Evolutionary conservation across 2,113 vertebrate genomes (phyloP), one percentile per base, ranked within the genome.

Genomic region (Orientallactaga bullata): DNA sequence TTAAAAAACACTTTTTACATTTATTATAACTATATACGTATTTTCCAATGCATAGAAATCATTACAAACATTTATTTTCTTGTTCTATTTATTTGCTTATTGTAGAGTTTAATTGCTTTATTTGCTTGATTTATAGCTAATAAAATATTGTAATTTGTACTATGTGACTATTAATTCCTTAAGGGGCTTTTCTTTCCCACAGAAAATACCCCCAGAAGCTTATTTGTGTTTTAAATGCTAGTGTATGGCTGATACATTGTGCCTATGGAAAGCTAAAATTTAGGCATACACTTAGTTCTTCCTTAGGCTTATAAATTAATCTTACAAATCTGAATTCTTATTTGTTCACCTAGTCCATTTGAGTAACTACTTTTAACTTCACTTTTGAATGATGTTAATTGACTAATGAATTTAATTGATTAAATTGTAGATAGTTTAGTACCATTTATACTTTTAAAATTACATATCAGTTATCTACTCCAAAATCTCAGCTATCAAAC

Each of bases 221-320:
- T 69, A n/a, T 92, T 94, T 90, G 74, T 11, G 3, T 91, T 91
- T 89, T 72, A 74, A 89, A 61, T 82, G 30, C 60, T 87, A 51
- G 6, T 65, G 4, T 55, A 23, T 71, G 21, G 55, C 37, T 60
- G 21, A 86, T 37, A 79, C 4, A 60, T 6, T 65, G 23, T 12
- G 15, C 18, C 20, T 58, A 82, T n/a, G 5, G 26, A 65, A 71
- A 79, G 55, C 32, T 79, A 90, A 79, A 85, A 85, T 60, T 7
- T 55, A 55, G 55, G 55, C 42, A 74, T 68, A 90, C 73, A 32
- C 9, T 80, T 73, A 80, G 11, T 30, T 73, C 3, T 55, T 24
- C 21, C 28, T 69, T 78, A n/a, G 8, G 42, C 7, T 79, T 37
- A 39, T 28, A 85, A 51, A 7, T 78, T 51, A 87, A 66, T 73